A percentile compares a stretch with the other conserved stretches of the same genome.
These are phyloP conservation scores for Todiramphus saurophagus DNA, from an alignment of 2,113 vertebrate species.

Conservation along the genomic window DNA sequence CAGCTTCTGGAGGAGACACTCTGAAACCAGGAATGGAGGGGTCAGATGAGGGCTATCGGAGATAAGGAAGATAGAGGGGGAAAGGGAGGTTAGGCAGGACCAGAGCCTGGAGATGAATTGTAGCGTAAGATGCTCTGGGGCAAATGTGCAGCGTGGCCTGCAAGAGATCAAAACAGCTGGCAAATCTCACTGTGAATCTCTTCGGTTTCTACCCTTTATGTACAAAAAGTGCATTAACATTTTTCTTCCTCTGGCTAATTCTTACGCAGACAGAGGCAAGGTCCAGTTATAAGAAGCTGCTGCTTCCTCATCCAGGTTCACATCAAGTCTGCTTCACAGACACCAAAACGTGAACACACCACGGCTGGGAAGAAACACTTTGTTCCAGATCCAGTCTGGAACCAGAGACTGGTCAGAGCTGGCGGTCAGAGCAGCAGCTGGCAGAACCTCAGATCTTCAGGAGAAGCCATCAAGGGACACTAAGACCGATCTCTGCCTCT, in stretches of 20 bases:
- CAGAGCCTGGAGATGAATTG: not conserved
- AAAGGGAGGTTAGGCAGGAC: not conserved
- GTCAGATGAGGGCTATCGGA: not conserved
- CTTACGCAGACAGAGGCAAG: not conserved
- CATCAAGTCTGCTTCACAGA: too few species aligned
- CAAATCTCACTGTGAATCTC: not conserved
- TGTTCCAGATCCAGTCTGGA: not conserved
- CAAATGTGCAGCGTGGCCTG: not conserved
- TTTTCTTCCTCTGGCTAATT: not conserved
- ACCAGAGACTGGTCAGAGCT: not conserved
- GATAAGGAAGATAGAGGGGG: constrained; percentile 28
- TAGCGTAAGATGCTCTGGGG: not conserved
- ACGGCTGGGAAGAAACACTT: not conserved
- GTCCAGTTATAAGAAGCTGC: not conserved
- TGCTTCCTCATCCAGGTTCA: not conserved
- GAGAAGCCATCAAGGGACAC: constrained; percentile 36
- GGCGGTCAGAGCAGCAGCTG: not conserved
- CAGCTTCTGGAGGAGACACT: constrained; percentile 27
- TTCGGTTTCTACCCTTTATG: not conserved
- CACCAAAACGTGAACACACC: not conserved
- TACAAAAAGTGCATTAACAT: not conserved
- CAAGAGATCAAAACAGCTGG: not conserved
- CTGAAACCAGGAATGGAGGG: not conserved
- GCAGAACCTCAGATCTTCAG: not conserved
- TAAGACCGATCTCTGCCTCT: constrained; percentile 6